These are phyloP conservation scores for Drosophila monieri DNA, from an alignment of 2,888 invertebrate genomes.

Conservation along the genomic window DNA sequence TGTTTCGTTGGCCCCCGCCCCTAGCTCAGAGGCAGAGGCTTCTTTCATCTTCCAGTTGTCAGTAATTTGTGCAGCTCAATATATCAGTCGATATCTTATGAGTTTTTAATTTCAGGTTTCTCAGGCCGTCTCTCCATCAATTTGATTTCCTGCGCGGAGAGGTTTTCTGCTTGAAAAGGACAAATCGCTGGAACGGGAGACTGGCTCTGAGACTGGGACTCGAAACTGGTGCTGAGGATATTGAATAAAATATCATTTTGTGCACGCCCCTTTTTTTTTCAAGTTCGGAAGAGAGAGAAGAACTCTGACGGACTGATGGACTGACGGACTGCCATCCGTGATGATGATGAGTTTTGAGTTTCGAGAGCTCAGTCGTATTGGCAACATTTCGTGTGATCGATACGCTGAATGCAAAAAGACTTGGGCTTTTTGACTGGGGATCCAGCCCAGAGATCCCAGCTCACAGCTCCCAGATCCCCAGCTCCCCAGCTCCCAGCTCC, in stretches of 20 bases:
- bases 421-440: neutral
- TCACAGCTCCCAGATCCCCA: neutral
- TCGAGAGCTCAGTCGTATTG: slow-evolving; percentile 54
- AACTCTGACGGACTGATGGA: neutral
- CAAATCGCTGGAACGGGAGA: slow-evolving; percentile 61
- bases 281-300: neutral
- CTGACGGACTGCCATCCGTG: slow-evolving; percentile 25
- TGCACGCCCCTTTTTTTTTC: slow-evolving; percentile 72
- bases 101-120: slow-evolving; percentile 84
- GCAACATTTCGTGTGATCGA: slow-evolving; percentile 76
- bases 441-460: neutral
- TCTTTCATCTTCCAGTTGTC: slow-evolving; percentile 79
- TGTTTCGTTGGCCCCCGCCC: slow-evolving; percentile 6
- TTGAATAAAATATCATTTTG: slow-evolving; percentile 83
- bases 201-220: neutral
- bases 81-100: slow-evolving; percentile 84
- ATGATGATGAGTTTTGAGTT: slow-evolving; percentile 79
- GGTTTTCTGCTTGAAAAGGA: slow-evolving; percentile 76
- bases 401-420: slow-evolving; percentile 67
- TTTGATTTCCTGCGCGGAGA: slow-evolving; percentile 76
- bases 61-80: slow-evolving; percentile 84
- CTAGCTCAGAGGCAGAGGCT: neutral
- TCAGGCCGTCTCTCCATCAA: slow-evolving; percentile 73
- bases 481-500: slow-evolving; percentile 5
- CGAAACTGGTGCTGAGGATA: slow-evolving; percentile 61